These are phyloP conservation scores for Limonius californicus DNA, from an alignment of 1,140 invertebrate species.

Conservation along the genomic window DNA sequence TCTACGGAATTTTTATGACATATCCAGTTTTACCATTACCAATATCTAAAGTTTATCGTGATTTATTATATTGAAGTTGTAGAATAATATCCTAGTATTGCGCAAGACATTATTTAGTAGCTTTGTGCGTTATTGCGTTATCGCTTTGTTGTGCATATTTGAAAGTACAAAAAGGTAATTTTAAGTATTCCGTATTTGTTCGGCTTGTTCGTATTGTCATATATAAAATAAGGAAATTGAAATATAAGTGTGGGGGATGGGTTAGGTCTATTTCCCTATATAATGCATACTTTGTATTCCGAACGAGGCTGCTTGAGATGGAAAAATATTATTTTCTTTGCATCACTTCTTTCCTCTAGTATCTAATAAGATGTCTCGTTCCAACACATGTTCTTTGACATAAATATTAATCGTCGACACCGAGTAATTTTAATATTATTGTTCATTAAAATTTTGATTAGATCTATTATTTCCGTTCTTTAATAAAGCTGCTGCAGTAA, in stretches of 20 bases:
- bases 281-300: constrained; percentile 45
- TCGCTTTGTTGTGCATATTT: neutral
- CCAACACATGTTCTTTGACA: constrained; percentile 14
- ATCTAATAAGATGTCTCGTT: constrained; percentile 35
- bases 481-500: constrained; percentile 21
- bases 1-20: neutral
- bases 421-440: constrained; percentile 12
- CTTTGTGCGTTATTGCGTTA: no score
- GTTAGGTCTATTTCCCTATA: constrained; percentile 40
- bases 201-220: constrained; percentile 29
- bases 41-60: neutral
- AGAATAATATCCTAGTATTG: no score
- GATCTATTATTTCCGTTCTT: constrained; percentile 17
- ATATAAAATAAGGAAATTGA: constrained; percentile 43
- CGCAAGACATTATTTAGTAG: no score
- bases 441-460: constrained; percentile 18
- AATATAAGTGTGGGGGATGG: constrained; percentile 41
- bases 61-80: neutral
- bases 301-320: constrained; percentile 41
- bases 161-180: constrained; percentile 32
- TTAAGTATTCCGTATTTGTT: constrained; percentile 31
- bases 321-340: constrained; percentile 46
- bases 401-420: constrained; percentile 4
- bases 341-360: constrained; percentile 35
- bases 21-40: no score